Evolutionary conservation across 2,888 invertebrate species (phyloP).

Genomic region (Oithona nana): DNA sequence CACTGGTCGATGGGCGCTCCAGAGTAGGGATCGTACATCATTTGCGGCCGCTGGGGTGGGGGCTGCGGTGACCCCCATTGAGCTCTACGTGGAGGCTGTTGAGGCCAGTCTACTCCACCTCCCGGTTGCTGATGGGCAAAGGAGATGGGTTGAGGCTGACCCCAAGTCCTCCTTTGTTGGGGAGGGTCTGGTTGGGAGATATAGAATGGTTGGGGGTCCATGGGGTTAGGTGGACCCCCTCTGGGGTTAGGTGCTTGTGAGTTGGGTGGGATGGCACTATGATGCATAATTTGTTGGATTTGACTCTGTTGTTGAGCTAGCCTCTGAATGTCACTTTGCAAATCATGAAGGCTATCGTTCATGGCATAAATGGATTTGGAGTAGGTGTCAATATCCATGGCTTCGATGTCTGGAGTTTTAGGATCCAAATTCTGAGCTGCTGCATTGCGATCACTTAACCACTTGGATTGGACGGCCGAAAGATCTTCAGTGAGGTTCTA

Average conservation of each 20-base stretch:
- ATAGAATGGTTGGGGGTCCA: conserved; percentile 12
- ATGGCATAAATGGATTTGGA: conserved; percentile 63
- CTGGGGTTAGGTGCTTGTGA: background rate
- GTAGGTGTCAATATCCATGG: conserved; percentile 59
- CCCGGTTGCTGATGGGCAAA: conserved; percentile 16
- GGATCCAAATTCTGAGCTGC: conserved; percentile 40
- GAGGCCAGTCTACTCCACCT: conserved; percentile 12
- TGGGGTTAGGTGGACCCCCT: conserved; percentile 13
- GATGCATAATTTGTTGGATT: conserved; percentile 35
- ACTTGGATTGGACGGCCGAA: conserved; percentile 40
- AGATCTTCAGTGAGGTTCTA: conserved; percentile 42
- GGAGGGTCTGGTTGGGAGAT: conserved; percentile 13
- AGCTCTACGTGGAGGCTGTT: conserved; percentile 25
- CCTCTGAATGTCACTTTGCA: conserved; percentile 80
- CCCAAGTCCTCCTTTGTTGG: conserved; percentile 44
- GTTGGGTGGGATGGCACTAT: conserved; percentile 10
- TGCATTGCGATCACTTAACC: conserved; percentile 39
- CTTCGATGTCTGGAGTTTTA: conserved; percentile 54
- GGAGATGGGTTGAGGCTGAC: conserved; percentile 32
- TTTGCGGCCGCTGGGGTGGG: background rate
- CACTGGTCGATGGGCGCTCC: background rate
- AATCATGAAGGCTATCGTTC: conserved; percentile 79
- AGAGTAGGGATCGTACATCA: conserved; percentile 7
- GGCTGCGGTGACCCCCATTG: background rate
- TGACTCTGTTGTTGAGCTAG: conserved; percentile 62